Evolutionary conservation across 2,888 invertebrate species (phyloP), one percentile per base, ranked within the genome.

Genomic region (Osmoderma eremita): DNA sequence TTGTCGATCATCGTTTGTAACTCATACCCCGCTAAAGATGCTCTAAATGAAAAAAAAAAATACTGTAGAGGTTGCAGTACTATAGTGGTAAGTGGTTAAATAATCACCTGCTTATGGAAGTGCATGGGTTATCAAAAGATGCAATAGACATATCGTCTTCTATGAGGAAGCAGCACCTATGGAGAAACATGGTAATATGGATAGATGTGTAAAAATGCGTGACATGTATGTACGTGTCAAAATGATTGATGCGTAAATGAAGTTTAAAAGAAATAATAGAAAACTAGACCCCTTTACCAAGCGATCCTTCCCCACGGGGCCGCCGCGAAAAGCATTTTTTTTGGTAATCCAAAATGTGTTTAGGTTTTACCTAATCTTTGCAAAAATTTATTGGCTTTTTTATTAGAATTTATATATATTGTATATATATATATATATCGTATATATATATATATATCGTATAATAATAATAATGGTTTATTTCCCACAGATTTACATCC

Each of bases 141-240:
- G 68, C 63, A 13, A 53, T 56, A 30, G 68, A 68, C 62, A 68
- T 65, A 30, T 68, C 66, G 42, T 68, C 65, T 56, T 65, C 63
- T 24, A 54, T 68, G 42, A 68, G 13, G 56, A 66, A 66, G 36
- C 68, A 68, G 49, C 68, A 68, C 49, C 48, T 65, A 22, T 66
- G 68, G 17, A 68, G 54, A 42, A 68, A 65, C 68, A 68, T 68
- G 18, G 24, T 58, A 6, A 12, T 48, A 10, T 45, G 4, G 17
- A 8, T 18, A 5, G 12, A 12, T 18, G 20, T 3, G 1, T 51
- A 6, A 49, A 53, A 15, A 10, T 42, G 45, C 45, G 24, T 61
- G 58, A 42, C 58, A 61, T 12, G 15, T 30, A 15, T 2, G 18
- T 18, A 53, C 17, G 22, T 45, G 48, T 48, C 48, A 48, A 48